These are phyloP conservation scores for Halcyon chelicuti DNA, from an alignment of 2,797 vertebrate genomes.

Conservation along the genomic window DNA sequence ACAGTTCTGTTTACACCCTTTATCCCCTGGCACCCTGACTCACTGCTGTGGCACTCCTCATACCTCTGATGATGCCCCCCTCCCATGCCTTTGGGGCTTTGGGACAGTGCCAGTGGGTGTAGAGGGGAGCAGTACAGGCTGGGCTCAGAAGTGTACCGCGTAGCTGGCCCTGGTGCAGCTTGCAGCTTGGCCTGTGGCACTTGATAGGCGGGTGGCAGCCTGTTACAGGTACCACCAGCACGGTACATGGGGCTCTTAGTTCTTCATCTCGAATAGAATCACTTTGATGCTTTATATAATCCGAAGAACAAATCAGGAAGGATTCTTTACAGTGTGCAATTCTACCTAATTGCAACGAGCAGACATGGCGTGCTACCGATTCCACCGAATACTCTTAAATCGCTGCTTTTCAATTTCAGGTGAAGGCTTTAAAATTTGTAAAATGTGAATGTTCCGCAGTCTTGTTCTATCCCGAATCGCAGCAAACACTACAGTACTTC, in stretches of 20 bases:
- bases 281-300: neutral
- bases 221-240: neutral
- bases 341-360: neutral
- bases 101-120: conserved; percentile 34
- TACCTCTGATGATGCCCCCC: neutral
- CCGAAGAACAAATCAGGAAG: neutral
- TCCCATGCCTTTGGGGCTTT: neutral
- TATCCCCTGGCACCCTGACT: neutral
- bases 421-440: neutral
- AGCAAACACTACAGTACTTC: neutral
- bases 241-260: neutral
- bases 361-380: fast-evolving
- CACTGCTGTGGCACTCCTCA: conserved; percentile 2
- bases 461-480: neutral
- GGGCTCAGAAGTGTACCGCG: neutral
- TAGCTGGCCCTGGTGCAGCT: neutral
- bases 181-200: neutral
- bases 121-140: neutral
- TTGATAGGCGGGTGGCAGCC: conserved; percentile 49
- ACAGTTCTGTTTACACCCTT: neutral
- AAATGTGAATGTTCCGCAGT: neutral
- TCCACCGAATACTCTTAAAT: neutral
- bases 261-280: neutral
- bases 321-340: neutral
- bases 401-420: neutral